These are phyloP conservation scores for Ommatoiulus sabulosus DNA, from an alignment of 2,888 invertebrate genomes.

Conservation along the genomic window DNA sequence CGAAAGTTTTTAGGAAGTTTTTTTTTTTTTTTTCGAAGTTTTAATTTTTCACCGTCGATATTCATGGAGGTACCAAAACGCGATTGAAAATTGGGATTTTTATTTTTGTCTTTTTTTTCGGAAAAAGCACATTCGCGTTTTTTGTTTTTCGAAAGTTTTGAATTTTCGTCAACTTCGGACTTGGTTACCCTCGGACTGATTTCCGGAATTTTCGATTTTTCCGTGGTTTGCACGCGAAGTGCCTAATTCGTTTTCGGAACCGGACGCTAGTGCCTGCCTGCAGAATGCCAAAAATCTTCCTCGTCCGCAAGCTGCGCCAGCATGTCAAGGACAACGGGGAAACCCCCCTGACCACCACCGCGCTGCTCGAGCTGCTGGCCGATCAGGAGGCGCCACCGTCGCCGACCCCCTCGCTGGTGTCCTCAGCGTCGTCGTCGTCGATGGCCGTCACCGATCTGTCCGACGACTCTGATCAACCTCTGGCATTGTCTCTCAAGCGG, in stretches of 20 bases:
- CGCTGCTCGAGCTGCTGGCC: slow-evolving; percentile 5
- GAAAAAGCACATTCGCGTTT: neutral
- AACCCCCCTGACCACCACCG: slow-evolving; percentile 50
- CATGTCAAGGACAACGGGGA: slow-evolving; percentile 49
- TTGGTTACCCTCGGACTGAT: neutral
- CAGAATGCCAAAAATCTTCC: slow-evolving; percentile 57
- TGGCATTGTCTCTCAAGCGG: slow-evolving; percentile 50
- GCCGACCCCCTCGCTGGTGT: slow-evolving; percentile 50
- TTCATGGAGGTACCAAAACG: neutral
- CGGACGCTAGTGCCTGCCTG: neutral
- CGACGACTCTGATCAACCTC: slow-evolving; percentile 55
- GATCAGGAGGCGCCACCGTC: slow-evolving; percentile 49
- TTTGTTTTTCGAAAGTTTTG: neutral
- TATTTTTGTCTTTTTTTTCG: too few species aligned
- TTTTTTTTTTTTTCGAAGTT: neutral
- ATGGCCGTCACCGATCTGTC: neutral
- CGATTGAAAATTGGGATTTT: too few species aligned
- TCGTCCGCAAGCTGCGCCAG: slow-evolving; percentile 57
- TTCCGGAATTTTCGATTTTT: too few species aligned
- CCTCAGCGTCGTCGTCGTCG: slow-evolving; percentile 38
- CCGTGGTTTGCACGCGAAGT: neutral
- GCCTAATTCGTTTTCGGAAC: neutral
- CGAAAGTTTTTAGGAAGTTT: neutral
- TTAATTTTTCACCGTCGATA: neutral
- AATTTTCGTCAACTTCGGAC: neutral